Conservation (phyloP, 2,888 invertebrate genomes). For the Agapetus fuscipes region DNA sequence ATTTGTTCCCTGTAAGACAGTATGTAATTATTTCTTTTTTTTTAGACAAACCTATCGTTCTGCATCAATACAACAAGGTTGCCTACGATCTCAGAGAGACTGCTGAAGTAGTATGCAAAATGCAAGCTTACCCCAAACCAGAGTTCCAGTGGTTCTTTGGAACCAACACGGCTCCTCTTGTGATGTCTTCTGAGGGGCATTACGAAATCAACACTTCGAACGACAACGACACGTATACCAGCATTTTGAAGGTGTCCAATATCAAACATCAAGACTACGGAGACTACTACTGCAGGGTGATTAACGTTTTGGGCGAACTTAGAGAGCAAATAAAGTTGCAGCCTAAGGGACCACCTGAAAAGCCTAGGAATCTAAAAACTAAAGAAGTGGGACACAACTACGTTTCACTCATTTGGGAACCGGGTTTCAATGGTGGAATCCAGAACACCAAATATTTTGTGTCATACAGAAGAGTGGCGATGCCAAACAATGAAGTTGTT, state of each 20-base stretch:
- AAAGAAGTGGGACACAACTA: slow-evolving; percentile 68
- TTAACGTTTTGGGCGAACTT: slow-evolving; percentile 70
- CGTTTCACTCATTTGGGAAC: slow-evolving; percentile 76
- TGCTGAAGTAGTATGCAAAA: slow-evolving; percentile 79
- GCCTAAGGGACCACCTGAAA: slow-evolving; percentile 80
- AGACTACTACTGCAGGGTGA: slow-evolving; percentile 81
- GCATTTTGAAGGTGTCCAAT: slow-evolving; percentile 61
- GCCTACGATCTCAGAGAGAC: slow-evolving; percentile 78
- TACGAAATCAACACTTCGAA: slow-evolving; percentile 75
- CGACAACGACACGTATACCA: slow-evolving; percentile 79
- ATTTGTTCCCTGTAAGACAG: background rate
- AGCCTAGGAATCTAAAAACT: slow-evolving; percentile 62
- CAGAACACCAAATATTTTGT: slow-evolving; percentile 81
- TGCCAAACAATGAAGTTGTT: slow-evolving; percentile 48
- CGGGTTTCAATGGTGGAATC: slow-evolving; percentile 85
- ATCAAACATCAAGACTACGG: slow-evolving; percentile 81
- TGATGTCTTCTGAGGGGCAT: slow-evolving; percentile 74
- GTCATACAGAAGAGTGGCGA: slow-evolving; percentile 61
- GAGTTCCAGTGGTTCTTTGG: slow-evolving; percentile 89
- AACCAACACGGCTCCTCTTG: slow-evolving; percentile 61
- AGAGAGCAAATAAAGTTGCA: slow-evolving; percentile 70
- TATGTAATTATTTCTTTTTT: slow-evolving; percentile 11
- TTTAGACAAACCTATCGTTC: slow-evolving; percentile 74
- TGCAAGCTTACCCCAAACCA: slow-evolving; percentile 86
- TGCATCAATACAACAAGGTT: slow-evolving; percentile 79